Conservation (phyloP, 2,797 vertebrate species). For the Notolepis coatsorum region DNA sequence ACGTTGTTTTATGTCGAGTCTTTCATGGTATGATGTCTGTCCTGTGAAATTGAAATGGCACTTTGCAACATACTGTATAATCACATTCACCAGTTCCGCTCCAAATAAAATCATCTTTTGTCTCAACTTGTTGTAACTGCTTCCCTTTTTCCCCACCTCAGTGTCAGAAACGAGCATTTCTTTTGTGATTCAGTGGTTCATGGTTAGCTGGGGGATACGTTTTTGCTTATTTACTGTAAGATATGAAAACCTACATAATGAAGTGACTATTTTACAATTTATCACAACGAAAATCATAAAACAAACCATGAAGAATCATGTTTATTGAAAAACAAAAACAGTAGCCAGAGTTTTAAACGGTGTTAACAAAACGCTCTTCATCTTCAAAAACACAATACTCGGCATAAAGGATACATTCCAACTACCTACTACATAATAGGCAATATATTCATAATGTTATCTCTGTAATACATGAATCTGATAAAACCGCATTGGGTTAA, state of each 20-base stretch:
- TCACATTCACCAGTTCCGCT: slow-evolving; percentile 47
- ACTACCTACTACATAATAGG: slow-evolving; percentile 51
- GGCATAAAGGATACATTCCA: slow-evolving; percentile 56
- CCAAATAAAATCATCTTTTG: slow-evolving; percentile 54
- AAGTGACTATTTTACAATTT: not conserved
- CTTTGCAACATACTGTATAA: slow-evolving; percentile 5
- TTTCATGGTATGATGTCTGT: not conserved
- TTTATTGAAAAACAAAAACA: slow-evolving; percentile 72
- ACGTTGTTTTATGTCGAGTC: too few species aligned
- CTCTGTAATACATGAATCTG: slow-evolving; percentile 20
- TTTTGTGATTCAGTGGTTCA: not conserved
- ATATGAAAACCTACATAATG: too few species aligned
- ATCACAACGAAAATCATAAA: slow-evolving; percentile 9
- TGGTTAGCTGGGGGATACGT: not conserved
- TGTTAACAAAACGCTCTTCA: slow-evolving; percentile 46
- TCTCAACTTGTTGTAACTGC: not conserved
- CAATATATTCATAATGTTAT: slow-evolving; percentile 28
- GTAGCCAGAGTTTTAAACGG: slow-evolving; percentile 44
- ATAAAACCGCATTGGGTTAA: slow-evolving; percentile 16
- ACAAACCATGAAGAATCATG: slow-evolving; percentile 40
- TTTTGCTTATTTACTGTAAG: not conserved
- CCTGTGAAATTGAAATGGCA: slow-evolving; percentile 8
- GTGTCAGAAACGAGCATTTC: not conserved
- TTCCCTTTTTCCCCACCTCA: not conserved
- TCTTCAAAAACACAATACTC: slow-evolving; percentile 33